Base-by-base conservation (phyloP, 1,140 invertebrate species). In the Hormaphis cornu region DNA sequence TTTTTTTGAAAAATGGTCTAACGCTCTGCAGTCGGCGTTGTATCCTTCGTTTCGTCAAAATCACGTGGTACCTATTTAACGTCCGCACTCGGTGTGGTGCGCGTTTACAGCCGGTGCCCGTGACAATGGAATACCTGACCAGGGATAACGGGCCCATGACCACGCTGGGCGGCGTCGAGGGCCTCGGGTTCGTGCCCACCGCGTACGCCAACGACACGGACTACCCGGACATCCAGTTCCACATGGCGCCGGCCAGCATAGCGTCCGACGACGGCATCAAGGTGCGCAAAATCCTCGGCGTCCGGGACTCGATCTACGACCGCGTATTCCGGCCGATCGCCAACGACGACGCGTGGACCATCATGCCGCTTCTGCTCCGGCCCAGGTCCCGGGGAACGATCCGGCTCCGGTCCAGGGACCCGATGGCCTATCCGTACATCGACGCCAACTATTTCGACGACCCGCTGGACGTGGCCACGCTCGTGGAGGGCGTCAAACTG, bases 401-500 rank as follows among this genome's bases (percentile, higher is more conserved):
- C 0, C 81, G 84, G 69, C 76, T 96, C 8, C 81, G 81, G 63
- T 87, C 83, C 46, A 83, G 84, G 0, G 89, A 96, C 79, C 95
- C 95, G 1, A 89, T 88, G 70, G 83, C 89, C 18, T 87, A 87
- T 75, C 95, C 95, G 0, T 76, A 87, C 10, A 91, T 98, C 71
- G 85, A 95, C 78, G 89, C 95, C 5, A 92, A 94, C 74, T 95
- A 95, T 75, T 89, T 95, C 69, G 83, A 85, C 54, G 83, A 93
- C 77, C 84, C 85, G 0, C 75, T 83, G 35, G 91, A 94, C 74
- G 85, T 91, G 0, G 82, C 83, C n/a, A 85, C 83, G 0, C 75
- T 93, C 9, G 85, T 91, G 0, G 89, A 93, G 79, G 91, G 90
- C n/a, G 78, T 81, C 28, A 82, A 81, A 73, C 76, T 81, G 16